Evolutionary conservation across 2,113 vertebrate species (phyloP).

Genomic region (Setophaga coronata): DNA sequence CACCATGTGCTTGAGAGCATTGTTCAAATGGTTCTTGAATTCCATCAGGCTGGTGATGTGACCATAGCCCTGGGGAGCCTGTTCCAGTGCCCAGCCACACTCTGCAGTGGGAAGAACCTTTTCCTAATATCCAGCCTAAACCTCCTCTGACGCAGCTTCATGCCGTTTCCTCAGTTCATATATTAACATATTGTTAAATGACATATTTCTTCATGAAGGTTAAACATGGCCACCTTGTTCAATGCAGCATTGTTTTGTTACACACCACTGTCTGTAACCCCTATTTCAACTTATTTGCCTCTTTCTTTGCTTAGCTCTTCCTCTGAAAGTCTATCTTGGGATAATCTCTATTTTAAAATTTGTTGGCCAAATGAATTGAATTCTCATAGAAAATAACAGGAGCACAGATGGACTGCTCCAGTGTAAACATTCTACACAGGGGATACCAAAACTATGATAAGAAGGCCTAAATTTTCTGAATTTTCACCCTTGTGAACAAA

Average conservation of each 20-base stretch:
- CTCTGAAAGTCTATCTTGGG: background rate
- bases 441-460: background rate
- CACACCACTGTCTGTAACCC: background rate
- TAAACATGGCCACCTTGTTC: background rate
- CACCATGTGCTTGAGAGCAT: background rate
- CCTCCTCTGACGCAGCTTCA: too few species aligned
- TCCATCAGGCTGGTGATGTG: background rate
- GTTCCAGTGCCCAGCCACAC: rapidly evolving
- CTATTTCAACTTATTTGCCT: background rate
- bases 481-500: background rate
- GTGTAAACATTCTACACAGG: background rate
- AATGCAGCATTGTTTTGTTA: background rate
- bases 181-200: background rate
- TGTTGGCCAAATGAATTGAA: background rate
- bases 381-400: background rate
- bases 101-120: background rate
- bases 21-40: background rate
- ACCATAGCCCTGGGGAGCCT: background rate
- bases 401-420: background rate
- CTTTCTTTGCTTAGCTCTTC: background rate
- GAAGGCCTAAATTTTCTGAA: background rate
- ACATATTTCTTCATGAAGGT: background rate
- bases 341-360: background rate
- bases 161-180: background rate
- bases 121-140: background rate